Percentiles rank a stretch among this genome's conserved stretches.
Evolutionary conservation across 2,113 vertebrate species (phyloP).

Genomic region (Pungitius pungitius): DNA sequence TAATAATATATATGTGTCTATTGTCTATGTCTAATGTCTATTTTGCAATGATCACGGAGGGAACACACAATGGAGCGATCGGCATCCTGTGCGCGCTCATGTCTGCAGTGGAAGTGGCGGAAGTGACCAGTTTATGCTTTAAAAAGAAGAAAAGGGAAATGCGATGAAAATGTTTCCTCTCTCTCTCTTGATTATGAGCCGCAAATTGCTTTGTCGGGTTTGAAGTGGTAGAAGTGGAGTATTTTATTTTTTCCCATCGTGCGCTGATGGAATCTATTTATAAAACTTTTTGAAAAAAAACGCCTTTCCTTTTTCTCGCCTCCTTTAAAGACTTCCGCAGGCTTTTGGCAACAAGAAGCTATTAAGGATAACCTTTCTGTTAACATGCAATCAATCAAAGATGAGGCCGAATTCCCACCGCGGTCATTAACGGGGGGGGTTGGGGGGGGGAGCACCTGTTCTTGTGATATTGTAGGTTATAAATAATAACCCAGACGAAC

Average conservation of each 20-base stretch:
- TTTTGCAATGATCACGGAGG: too few species aligned
- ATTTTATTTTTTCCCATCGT: constrained; percentile 48
- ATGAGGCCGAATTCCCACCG: constrained; percentile 65
- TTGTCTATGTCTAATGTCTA: too few species aligned
- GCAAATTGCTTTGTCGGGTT: constrained; percentile 79
- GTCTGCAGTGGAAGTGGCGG: constrained; percentile 33
- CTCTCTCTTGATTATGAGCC: constrained; percentile 72
- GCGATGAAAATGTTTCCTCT: constrained; percentile 74
- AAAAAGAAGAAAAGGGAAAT: constrained; percentile 54
- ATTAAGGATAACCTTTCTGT: constrained; percentile 68
- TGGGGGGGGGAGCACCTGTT: constrained; percentile 63
- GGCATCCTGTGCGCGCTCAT: not conserved
- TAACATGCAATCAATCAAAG: constrained; percentile 76
- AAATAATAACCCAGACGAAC: constrained; percentile 36
- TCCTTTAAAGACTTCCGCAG: constrained; percentile 72
- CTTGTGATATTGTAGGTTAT: constrained; percentile 20
- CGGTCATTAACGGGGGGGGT: constrained; percentile 58
- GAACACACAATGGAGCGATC: too few species aligned
- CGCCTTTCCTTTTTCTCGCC: constrained; percentile 45
- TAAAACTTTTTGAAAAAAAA: constrained; percentile 73
- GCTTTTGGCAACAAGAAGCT: constrained; percentile 65
- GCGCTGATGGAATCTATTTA: constrained; percentile 76
- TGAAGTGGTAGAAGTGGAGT: constrained; percentile 70
- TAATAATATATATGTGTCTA: too few species aligned
- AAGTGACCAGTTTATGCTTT: constrained; percentile 56